Base-by-base conservation (phyloP, 2,797 vertebrate genomes). In the Acipenser transmontanus region DNA sequence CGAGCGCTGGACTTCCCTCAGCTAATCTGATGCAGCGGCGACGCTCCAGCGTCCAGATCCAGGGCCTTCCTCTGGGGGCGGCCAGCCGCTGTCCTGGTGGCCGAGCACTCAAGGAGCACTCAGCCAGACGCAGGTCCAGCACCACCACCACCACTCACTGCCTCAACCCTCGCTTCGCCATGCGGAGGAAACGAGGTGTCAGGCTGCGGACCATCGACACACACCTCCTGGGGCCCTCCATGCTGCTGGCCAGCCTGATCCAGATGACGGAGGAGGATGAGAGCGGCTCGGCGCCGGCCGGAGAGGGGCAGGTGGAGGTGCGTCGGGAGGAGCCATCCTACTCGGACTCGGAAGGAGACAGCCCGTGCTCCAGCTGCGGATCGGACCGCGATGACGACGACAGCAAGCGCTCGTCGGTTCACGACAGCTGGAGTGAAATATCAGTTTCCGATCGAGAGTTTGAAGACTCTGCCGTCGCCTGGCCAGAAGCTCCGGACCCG, bases 1-100 rank as follows among this genome's bases (percentile, higher is more conserved):
- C 94, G 0, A 90, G 91, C 0, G 86, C 66, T 0, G 94, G 95
- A 1, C 81, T 93, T 71, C 89, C 95, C 1, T 97, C 94, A 0
- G 50, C 78, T 1, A 78, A 59, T 0, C 80, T 97, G 50, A 66
- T 73, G 0, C 90, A 91, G 78, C 84, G 84, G 9, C 86, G 93
- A 0, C 86, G 89, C 1, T 93, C 91, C 4, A 87, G 87, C 0
- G 14, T 84, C 1, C 89, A 86, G 0, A 73, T 83, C 1, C 89
- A 81, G 1, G 76, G 79, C 47, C 70, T 84, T 20, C 80, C 87
- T 10, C 74, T 67, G 59, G 49, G 69, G 66, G 81, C 83, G 34
- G 34, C 34, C 3, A 34, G 34, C 34, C 34, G 34, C 34, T 8
- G 34, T 34, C 34, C 34, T 34, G 34, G 34, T 34, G 66, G 9